Base-by-base conservation (phyloP, 2,797 vertebrate genomes). In the Gambusia yucatana region DNA sequence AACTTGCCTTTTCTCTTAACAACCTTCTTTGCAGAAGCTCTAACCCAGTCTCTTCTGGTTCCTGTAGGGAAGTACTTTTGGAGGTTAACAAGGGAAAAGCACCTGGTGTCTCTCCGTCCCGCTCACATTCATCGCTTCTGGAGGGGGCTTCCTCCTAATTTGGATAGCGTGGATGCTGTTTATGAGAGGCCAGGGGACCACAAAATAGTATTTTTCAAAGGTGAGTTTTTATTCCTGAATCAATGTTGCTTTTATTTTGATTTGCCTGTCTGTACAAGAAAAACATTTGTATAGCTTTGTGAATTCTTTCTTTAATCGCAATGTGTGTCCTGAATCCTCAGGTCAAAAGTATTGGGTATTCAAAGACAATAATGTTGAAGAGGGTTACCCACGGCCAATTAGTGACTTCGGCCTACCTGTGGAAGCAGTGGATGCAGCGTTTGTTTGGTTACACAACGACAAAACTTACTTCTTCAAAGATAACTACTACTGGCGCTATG, bases 401-500 rank as follows among this genome's bases (percentile, higher is more conserved):
- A 97, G 95, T 0, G 98, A 99, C 94, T 98, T 99, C 0, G 97
- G 98, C 72, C 93, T 99, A 28, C 97, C 98, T 0, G 84, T 81
- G 1, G 97, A 97, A 33, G 97, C 97, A 9, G 92, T 99, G 2
- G 97, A 99, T 0, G 98, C 97, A 0, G 97, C 97, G 4, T 98
- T 99, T 75, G 97, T 97, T 89, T 98, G 98, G 97, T 93, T 97
- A 1, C 97, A 97, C 95, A 98, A 97, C 73, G 98, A 98, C 88
- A 99, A 98, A 95, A 99, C 98, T 76, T 99, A 99, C 89, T 99
- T 99, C 96, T 99, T 99, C 95, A 99, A 97, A 94, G 97, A 96
- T 92, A 95, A 91, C 85, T 95, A 94, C 52, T 98, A 97, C 95
- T 99, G 98, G 98, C 94, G 97, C 87, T 99, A 97, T 0, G 95